Base-by-base conservation (phyloP, 2,888 invertebrate genomes). In the Stictocephala bisonia region DNA sequence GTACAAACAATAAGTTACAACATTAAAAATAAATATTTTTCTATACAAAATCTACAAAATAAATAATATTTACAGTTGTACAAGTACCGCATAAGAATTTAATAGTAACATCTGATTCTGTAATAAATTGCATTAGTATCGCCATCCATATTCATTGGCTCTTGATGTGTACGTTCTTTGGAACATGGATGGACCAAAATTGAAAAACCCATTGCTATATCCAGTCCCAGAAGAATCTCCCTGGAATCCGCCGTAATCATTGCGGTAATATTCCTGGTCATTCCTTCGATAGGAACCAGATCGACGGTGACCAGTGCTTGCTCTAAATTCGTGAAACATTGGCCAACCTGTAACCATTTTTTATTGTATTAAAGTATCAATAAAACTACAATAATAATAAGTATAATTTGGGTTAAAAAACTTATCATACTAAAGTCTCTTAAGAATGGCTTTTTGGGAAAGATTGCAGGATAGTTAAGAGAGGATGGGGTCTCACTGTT, bases 291-390 rank as follows among this genome's bases (percentile, higher is more conserved):
- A 40, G 44, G 22, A 64, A 11, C 64, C 27, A 2, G 44, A 24
- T 2, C 41, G 40, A 22, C 22, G 22, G 27, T 41, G 44, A 3
- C 64, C 44, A 26, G 40, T 40, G 4, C 31, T 26, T 26, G 56
- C 2, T 41, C 24, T n/a, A 18, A 18, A 6, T 22, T 60, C 60
- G 40, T 60, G 60, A 7, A 60, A 40, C 35, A 60, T 60, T 40
- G 64, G 64, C 64, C 64, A 64, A n/a, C 64, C 64, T 64, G 26
- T 11, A 31, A 58, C 9, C 7, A 53, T 26, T n/a, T n/a, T n/a
- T 6, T 9, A 48, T 6, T 48, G 15, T 6, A n/a, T 7, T 9
- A 9, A 9, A 9, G 48, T 9, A 11, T n/a, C n/a, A n/a, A n/a
- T n/a, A n/a, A n/a, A n/a, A n/a, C n/a, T n/a, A n/a, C n/a, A n/a